Conservation (phyloP, 2,888 invertebrate species). For the Cerceris ruficornis region DNA sequence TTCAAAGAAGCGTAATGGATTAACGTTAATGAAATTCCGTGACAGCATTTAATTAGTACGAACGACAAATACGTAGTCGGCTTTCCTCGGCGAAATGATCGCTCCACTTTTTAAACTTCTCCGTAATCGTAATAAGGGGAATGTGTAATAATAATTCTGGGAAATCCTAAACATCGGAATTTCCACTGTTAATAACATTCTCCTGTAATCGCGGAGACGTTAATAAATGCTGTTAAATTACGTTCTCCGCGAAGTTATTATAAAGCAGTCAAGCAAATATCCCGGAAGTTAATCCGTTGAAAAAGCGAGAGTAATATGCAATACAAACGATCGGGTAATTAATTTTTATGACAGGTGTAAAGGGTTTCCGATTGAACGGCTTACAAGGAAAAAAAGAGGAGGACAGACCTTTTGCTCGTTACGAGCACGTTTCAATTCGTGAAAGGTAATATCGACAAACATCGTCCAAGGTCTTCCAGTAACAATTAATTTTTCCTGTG, state of each 20-base stretch:
- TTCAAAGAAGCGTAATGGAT: conserved; percentile 14
- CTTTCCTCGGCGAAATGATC: too few relatives aligned
- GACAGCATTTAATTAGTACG: too few relatives aligned
- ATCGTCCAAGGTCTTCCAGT: background rate
- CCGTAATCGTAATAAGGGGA: too few relatives aligned
- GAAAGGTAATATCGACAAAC: conserved; percentile 23
- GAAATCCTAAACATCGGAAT: background rate
- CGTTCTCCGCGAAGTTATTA: background rate
- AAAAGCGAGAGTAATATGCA: too few relatives aligned
- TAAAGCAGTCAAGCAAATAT: too few relatives aligned
- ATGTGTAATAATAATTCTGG: too few relatives aligned
- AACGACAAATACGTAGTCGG: too few relatives aligned
- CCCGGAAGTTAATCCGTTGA: too few relatives aligned
- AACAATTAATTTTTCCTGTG: conserved; percentile 37
- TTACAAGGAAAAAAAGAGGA: background rate
- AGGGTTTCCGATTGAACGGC: background rate
- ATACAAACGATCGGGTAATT: background rate
- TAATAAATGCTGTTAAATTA: background rate
- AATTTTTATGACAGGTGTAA: background rate
- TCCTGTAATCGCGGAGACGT: background rate
- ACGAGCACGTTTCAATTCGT: background rate
- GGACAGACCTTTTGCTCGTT: background rate
- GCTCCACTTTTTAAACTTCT: too few relatives aligned
- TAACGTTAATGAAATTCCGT: conserved; percentile 2
- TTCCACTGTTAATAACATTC: background rate